Evolutionary conservation across 2,888 invertebrate species (phyloP), one percentile per base, ranked within the genome.

Genomic region (Orthonychiurus folsomi): DNA sequence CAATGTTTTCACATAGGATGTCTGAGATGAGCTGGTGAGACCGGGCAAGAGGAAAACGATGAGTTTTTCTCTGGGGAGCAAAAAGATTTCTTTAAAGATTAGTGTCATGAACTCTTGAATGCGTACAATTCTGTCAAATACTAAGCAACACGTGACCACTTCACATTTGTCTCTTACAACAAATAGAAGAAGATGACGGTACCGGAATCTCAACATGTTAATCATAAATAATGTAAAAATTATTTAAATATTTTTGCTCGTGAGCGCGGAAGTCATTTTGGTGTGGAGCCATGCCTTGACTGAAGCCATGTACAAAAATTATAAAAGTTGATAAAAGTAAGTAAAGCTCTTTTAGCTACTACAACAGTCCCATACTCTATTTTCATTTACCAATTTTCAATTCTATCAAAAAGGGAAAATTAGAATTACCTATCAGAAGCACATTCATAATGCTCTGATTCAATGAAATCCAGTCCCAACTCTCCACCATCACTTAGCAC

Each of bases 1-100:
- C 60, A 88, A 79, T 73, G 86, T 85, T 76, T 87, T 87, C 73
- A 88, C 85, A 78, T 90, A 90, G 76, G 88, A 88, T 1, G 87
- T 86, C 76, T 85, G 83, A 68, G 86, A 85, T 71, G 83, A 84
- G 64, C 87, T 88, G 59, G 89, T 88, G 58, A 90, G 80, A 23
- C 89, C 89, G 2, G 89, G 89, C 74, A 90, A 79, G 75, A 89
- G 84, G 58, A 89, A 80, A 18, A 50, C 23, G 48, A 56, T 15
- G 28, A 48, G 28, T 2, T 20, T 21, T 12, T 9, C 24, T 59
- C 23, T 53, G n/a, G 25, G 48, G 25, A 24, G n/a, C n/a, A n/a
- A n/a, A n/a, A n/a, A n/a, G n/a, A n/a, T n/a, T n/a, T n/a, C n/a
- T n/a, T n/a, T n/a, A n/a, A n/a, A n/a, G n/a, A n/a, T n/a, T n/a